A percentile compares a stretch with the other conserved stretches of the same genome.
phyloP scores from a whole-genome alignment of 2,797 vertebrate genomes.

The Molothrus aeneus region DNA sequence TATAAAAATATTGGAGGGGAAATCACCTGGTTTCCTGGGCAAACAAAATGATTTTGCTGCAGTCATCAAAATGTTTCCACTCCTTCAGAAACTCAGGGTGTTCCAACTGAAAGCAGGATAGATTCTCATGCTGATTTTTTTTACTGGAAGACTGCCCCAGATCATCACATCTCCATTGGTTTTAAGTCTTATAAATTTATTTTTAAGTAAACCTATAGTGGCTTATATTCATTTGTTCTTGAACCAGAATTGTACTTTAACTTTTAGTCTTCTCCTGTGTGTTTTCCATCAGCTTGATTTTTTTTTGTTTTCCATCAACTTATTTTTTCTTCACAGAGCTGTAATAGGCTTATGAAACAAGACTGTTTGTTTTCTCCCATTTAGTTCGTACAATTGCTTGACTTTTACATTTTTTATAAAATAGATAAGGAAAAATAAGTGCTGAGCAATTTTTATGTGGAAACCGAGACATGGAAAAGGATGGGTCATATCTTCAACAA shows the following conservation, averaged over 20 bases:
- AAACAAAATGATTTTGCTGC: background rate
- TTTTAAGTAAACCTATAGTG: background rate
- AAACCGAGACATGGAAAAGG: background rate
- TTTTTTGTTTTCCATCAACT: background rate
- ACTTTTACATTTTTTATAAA: background rate
- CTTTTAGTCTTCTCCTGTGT: background rate
- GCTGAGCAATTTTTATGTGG: background rate
- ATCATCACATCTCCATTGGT: background rate
- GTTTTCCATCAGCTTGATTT: background rate
- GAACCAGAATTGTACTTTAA: background rate
- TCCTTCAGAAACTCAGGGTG: background rate
- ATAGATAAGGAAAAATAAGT: background rate
- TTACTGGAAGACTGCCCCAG: background rate
- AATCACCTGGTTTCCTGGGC: background rate
- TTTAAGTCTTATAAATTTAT: background rate
- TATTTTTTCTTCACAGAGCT: background rate
- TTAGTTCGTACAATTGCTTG: background rate
- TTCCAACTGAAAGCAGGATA: background rate
- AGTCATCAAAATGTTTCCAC: background rate
- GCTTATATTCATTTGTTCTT: background rate
- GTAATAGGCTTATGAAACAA: background rate
- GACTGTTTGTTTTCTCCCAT: background rate
- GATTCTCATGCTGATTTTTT: background rate
- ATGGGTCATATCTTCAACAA: background rate
- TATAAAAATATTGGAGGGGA: background rate